Percentiles rank a stretch among this genome's conserved stretches.
Evolutionary conservation across 1,140 invertebrate genomes (phyloP).

Genomic region (Drosophila nannoptera): DNA sequence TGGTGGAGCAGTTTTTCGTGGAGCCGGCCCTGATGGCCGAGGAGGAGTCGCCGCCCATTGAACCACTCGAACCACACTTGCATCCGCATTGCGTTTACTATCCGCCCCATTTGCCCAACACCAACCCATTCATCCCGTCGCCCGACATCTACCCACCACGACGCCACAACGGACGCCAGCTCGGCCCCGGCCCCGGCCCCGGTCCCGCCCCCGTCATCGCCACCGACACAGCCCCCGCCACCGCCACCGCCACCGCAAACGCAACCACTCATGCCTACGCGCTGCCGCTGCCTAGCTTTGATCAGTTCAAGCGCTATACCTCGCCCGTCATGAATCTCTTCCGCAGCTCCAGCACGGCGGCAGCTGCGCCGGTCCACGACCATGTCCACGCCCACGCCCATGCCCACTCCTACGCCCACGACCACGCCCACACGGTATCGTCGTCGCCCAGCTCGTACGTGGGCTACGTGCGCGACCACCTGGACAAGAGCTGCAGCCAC

Average conservation of each 20-base stretch:
- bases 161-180: constrained; percentile 56
- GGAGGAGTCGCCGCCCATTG: constrained; percentile 40
- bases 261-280: constrained; percentile 33
- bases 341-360: constrained; percentile 58
- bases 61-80: constrained; percentile 58
- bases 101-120: constrained; percentile 56
- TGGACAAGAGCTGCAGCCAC: constrained; percentile 76
- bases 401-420: constrained; percentile 55
- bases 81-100: constrained; percentile 61
- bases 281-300: constrained; percentile 61
- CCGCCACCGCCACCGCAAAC: constrained; percentile 44
- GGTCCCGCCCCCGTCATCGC: too few species aligned
- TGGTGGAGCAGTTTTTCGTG: constrained; percentile 71
- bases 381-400: constrained; percentile 50
- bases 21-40: constrained; percentile 63
- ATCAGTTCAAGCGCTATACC: constrained; percentile 74
- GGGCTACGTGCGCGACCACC: constrained; percentile 74
- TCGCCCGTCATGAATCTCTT: constrained; percentile 77
- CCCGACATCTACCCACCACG: constrained; percentile 39
- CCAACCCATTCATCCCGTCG: constrained; percentile 39
- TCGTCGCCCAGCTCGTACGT: constrained; percentile 72
- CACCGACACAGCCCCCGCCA: too few species aligned
- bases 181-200: constrained; percentile 44
- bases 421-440: constrained; percentile 62
- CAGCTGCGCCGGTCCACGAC: constrained; percentile 39